Evolutionary conservation across 2,888 invertebrate species (phyloP), one percentile per base, ranked within the genome.

Genomic region (Chalcis sispes): DNA sequence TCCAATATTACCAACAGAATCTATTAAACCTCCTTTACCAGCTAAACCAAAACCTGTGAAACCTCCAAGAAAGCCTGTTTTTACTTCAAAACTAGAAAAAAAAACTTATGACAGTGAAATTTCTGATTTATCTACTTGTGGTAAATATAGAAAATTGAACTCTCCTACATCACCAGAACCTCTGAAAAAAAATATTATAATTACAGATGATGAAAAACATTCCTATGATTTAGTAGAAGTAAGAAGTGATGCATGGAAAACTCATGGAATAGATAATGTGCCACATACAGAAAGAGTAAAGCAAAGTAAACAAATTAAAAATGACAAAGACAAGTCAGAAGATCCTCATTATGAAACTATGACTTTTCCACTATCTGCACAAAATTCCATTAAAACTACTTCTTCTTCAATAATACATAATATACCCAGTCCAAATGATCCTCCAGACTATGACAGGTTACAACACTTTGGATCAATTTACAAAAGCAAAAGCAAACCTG

Each of bases 381-480:
- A 83, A 67, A 83, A 79, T 72, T 82, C 82, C 1, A 66, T 79
- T 10, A 86, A 82, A 62, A 85, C 82, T 66, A 85, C 83, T 70
- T 79, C 84, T 0, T 83, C 86, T 0, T 83, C 87, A 5, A 83
- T 83, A n/a, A 86, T 86, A 40, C 83, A 85, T 76, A 84, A 86
- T 67, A 82, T 81, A 65, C 67, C 83, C 10, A 79, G 77, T 52
- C 86, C 85, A 64, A 80, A 82, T 18, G 84, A 85, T n/a, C 81
- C 82, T 36, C 81, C 87, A 77, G 93, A 93, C 84, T 96, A 96
- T 88, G 95, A 96, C 87, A 93, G 94, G 77, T 88, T 96, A 74
- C 94, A 95, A 84, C 95, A 95, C 85, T 94, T 96, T 84, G 95
- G 95, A 13, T 94, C 95, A 0, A 93, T 94, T 73, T 93, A 93